Percentiles rank a stretch among this genome's conserved stretches.
phyloP scores from a whole-genome alignment of 2,888 invertebrate genomes.

The Autographa gamma region DNA sequence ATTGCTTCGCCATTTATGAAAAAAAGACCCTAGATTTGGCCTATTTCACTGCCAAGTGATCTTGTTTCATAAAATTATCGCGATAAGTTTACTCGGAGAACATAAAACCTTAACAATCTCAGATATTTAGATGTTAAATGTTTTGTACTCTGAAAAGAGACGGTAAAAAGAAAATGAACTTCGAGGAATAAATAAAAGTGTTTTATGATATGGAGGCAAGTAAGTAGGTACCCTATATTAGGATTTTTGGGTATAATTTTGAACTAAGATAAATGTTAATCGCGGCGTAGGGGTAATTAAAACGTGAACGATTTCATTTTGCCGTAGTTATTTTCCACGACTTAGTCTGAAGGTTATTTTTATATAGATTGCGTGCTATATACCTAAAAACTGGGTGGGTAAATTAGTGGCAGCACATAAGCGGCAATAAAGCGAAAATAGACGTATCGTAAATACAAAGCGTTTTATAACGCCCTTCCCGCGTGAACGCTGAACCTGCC shows the following conservation, averaged over 20 bases:
- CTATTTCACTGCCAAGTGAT: conserved; percentile 52
- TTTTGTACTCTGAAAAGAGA: conserved; percentile 19
- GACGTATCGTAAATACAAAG: conserved; percentile 76
- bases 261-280: conserved; percentile 33
- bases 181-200: conserved; percentile 12
- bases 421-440: conserved; percentile 74
- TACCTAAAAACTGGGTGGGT: conserved; percentile 59
- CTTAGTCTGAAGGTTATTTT: conserved; percentile 62
- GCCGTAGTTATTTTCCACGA: conserved; percentile 56
- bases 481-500: conserved; percentile 63
- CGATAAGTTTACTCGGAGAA: conserved; percentile 37
- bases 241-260: conserved; percentile 10
- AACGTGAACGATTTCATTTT: conserved; percentile 55
- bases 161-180: conserved; percentile 13
- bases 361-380: conserved; percentile 69
- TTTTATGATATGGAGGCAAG: background rate
- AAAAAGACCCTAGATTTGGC: conserved; percentile 73
- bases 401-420: conserved; percentile 70
- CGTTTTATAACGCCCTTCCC: conserved; percentile 72
- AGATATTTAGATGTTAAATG: conserved; percentile 32
- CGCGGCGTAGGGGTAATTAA: conserved; percentile 59
- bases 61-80: conserved; percentile 51
- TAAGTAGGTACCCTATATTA: conserved; percentile 9
- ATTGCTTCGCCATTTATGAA: conserved; percentile 86
- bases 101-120: conserved; percentile 32